Base-by-base conservation (phyloP, 2,797 vertebrate genomes). In the Diplodus puntazzo region DNA sequence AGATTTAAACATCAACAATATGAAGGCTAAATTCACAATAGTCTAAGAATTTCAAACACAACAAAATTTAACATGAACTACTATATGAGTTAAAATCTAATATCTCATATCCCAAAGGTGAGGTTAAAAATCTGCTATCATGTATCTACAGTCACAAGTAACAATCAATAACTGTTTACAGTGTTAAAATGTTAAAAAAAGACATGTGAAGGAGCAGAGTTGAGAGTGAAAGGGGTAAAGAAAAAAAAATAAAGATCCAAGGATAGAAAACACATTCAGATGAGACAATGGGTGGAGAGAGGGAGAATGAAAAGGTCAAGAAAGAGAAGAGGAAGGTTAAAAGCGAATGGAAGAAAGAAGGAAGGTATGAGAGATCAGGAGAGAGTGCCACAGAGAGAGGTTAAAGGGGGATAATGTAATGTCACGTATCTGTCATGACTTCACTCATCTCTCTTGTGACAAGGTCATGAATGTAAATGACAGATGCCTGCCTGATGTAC, bases 381-480 rank as follows among this genome's bases (percentile, higher is more conserved):
- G 72, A 79, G 62, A 73, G 78, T 73, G 83, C 83, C 69, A 71
- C 67, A 68, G 68, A 71, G 81, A 82, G 88, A 94, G 90, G 93
- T 93, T 94, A 92, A 92, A 92, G 83, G 84, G 80, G 85, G 82
- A 75, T 93, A 94, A 94, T 93, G 85, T 92, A 90, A 89, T 90
- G 88, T 94, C 93, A 92, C 89, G 85, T 89, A 90, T 91, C 90
- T 92, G 92, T 92, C 93, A 90, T 90, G 92, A 88, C 91, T 92
- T 90, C 89, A 90, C 91, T 92, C 89, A 88, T 93, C 90, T 90
- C 67, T 53, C 59, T 77, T 68, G 66, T 90, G 92, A 92, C 93
- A 94, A 94, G 92, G 92, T 93, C 91, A 79, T 84, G 86, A 86
- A 93, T 93, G 91, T 92, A 93, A 93, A 92, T 91, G 90, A 87